Conservation (phyloP, 2,797 vertebrate species). For the Sebastolobus alascanus region DNA sequence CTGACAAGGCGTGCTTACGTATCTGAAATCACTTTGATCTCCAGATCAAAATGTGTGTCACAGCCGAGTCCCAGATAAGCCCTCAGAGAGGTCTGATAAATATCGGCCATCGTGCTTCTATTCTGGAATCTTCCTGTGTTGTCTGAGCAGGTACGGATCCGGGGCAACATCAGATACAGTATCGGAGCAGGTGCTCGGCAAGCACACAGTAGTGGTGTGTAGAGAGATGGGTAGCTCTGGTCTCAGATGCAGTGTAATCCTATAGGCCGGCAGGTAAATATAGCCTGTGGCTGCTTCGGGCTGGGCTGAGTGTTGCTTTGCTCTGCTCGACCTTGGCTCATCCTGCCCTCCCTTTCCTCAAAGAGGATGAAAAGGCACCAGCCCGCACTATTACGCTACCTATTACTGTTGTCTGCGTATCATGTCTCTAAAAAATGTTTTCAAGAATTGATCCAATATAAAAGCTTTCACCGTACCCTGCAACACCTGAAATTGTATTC, state of each 20-base stretch:
- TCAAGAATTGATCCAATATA: background rate
- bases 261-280: constrained; percentile 80
- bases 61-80: constrained; percentile 41
- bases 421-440: background rate
- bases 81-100: constrained; percentile 51
- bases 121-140: constrained; percentile 50
- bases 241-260: constrained; percentile 74
- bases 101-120: constrained; percentile 45
- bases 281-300: constrained; percentile 72
- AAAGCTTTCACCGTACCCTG: background rate
- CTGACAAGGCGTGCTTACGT: constrained; percentile 8
- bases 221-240: constrained; percentile 53
- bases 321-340: constrained; percentile 78
- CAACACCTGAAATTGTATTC: background rate
- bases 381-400: background rate
- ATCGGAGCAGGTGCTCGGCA: constrained; percentile 58
- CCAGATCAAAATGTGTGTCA: constrained; percentile 45
- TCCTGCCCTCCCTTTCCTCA: constrained; percentile 56
- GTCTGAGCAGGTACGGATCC: constrained; percentile 53
- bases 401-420: background rate
- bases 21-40: constrained; percentile 49
- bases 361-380: constrained; percentile 48
- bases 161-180: constrained; percentile 57
- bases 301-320: constrained; percentile 71
- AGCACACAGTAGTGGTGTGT: constrained; percentile 47